Evolutionary conservation across 2,797 vertebrate genomes (phyloP).

Genomic region (Pangasius djambal): DNA sequence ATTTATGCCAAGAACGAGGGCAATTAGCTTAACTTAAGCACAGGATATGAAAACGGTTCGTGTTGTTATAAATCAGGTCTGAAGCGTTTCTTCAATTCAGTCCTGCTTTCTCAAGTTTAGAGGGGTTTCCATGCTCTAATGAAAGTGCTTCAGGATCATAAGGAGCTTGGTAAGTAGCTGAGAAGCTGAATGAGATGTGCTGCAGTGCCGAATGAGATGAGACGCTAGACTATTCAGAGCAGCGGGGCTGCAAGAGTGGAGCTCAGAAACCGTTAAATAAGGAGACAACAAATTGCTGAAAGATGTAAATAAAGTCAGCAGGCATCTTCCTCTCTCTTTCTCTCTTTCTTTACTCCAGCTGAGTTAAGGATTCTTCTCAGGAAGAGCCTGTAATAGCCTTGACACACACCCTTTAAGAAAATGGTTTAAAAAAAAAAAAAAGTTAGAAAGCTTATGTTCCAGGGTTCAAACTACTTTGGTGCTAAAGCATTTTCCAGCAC

Average conservation of each 20-base stretch:
- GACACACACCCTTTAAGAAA: neutral
- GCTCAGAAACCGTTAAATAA: constrained; percentile 14
- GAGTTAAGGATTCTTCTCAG: neutral
- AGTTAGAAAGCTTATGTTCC: neutral
- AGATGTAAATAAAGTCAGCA: constrained; percentile 13
- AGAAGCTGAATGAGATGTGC: constrained; percentile 13
- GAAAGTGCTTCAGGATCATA: constrained; percentile 17
- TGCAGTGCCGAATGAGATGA: neutral
- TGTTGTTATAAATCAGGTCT: constrained; percentile 8
- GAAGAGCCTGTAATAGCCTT: neutral
- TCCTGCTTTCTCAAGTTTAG: constrained; percentile 5
- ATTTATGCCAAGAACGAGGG: constrained; percentile 40
- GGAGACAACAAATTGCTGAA: constrained; percentile 18
- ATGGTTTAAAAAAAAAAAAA: neutral
- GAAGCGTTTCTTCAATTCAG: neutral
- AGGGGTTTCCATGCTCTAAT: constrained; percentile 2
- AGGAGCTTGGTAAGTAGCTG: constrained; percentile 18
- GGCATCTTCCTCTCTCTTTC: neutral
- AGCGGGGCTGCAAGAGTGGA: neutral
- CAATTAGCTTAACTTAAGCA: constrained; percentile 32
- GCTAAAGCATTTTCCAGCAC: neutral
- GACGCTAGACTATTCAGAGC: constrained; percentile 3
- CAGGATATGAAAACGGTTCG: neutral
- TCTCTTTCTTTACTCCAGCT: neutral
- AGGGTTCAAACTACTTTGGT: neutral